Evolutionary conservation across 2,797 vertebrate genomes (phyloP).

Genomic region (Loriculus beryllinus): DNA sequence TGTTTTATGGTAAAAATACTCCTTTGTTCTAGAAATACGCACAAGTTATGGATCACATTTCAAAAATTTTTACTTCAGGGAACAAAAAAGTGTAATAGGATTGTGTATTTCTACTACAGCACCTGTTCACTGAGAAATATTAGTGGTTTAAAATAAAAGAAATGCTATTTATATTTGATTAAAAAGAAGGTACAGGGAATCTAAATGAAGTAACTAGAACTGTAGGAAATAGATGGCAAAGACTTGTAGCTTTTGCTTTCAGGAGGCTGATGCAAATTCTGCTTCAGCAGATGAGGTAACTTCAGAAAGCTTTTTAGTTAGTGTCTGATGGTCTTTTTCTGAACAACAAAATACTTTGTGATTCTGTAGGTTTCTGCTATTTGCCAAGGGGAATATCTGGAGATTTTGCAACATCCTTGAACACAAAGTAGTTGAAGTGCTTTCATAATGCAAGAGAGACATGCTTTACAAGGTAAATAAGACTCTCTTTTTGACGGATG

Average conservation of each 20-base stretch:
- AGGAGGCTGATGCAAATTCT: background rate
- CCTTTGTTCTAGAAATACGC: background rate
- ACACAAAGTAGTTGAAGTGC: slow-evolving; percentile 74
- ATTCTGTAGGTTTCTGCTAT: slow-evolving; percentile 75
- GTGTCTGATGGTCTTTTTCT: background rate
- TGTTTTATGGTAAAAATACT: background rate
- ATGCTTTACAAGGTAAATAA: slow-evolving; percentile 75
- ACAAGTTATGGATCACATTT: background rate
- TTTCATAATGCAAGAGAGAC: slow-evolving; percentile 76
- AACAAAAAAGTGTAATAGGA: background rate
- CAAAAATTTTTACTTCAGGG: background rate
- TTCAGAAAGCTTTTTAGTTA: background rate
- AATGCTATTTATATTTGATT: background rate
- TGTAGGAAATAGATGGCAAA: background rate
- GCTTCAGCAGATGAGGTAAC: background rate
- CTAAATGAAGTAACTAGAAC: background rate
- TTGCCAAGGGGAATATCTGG: slow-evolving; percentile 76
- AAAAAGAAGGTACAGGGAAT: background rate
- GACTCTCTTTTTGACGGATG: slow-evolving; percentile 38
- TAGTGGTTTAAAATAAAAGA: background rate
- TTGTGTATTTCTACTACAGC: background rate
- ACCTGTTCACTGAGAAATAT: background rate
- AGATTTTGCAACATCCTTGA: slow-evolving; percentile 75
- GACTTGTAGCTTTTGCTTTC: background rate
- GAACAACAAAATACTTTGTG: background rate